A percentile compares a stretch with the other conserved stretches of the same genome.
phyloP scores from a whole-genome alignment of 2,797 vertebrate genomes.

The Clarias laeviceps region DNA sequence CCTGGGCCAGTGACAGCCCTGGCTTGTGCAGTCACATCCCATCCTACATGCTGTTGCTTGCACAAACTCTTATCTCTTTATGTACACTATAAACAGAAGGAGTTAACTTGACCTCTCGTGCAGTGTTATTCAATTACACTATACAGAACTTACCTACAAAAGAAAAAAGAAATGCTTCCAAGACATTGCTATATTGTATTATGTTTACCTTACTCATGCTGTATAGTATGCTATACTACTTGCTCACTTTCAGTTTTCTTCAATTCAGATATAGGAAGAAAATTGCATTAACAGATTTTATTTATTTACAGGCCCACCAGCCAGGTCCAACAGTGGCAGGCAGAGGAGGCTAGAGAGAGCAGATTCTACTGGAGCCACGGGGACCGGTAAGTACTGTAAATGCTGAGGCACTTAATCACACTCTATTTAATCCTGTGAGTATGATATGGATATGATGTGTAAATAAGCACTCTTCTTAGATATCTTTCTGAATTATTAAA shows the following conservation, averaged over 20 bases:
- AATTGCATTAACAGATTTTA: constrained; percentile 22
- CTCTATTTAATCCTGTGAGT: background rate
- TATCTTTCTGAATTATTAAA: background rate
- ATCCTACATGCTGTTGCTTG: background rate
- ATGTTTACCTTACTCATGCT: background rate
- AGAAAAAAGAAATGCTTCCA: background rate
- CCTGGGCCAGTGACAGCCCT: constrained; percentile 2
- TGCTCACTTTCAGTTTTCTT: background rate
- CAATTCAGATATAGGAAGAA: background rate
- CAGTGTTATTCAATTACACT: constrained; percentile 30
- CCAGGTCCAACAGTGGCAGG: constrained; percentile 30
- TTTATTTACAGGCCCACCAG: constrained; percentile 42
- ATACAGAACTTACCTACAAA: background rate
- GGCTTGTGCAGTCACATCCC: constrained; percentile 38
- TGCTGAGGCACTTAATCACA: constrained; percentile 29
- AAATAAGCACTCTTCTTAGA: background rate
- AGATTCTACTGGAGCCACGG: constrained; percentile 33
- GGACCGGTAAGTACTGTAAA: constrained; percentile 41
- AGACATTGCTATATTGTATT: background rate
- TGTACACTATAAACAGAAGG: constrained; percentile 22
- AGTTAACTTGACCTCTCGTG: constrained; percentile 14
- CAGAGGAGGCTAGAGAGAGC: constrained; percentile 47
- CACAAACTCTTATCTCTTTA: constrained; percentile 9
- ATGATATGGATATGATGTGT: background rate
- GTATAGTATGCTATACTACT: no score